Base-by-base conservation (phyloP, 2,113 vertebrate genomes). In the Neogobius melanostomus region DNA sequence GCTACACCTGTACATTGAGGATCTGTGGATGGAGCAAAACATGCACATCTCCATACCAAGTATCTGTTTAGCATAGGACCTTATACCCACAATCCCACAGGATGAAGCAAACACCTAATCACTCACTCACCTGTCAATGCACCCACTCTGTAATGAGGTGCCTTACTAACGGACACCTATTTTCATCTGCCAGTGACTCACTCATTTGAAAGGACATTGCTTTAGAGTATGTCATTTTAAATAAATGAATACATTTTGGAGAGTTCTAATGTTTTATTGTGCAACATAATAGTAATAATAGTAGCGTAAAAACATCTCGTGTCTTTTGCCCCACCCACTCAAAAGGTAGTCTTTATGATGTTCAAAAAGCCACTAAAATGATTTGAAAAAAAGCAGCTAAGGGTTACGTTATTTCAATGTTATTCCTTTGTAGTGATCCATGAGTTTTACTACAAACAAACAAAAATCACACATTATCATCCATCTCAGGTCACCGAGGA, bases 401-500 rank as follows among this genome's bases (percentile, higher is more conserved):
- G 15, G 4, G 15, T 44, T 17, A 16, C 17, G 10, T 10, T 16
- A 63, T 3, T 1, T 11, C 4, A 16, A 2, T 63, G 6, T 47
- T 17, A 48, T 44, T 61, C 17, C 57, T 67, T 5, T 49, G 53
- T 44, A 54, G 15, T 44, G 5, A 47, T 57, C 6, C 50, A 36
- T 48, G 61, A 6, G 57, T 60, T 60, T 57, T 46, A 36, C 11
- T 51, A 15, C 9, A 59, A 14, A 56, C 71, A 68, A 64, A 72
- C 63, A 57, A 82, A 81, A 82, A 84, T 65, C 43, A 68, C n/a
- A 63, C 9, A 63, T 68, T 83, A 76, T 59, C 85, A 83, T 85
- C 89, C 87, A 89, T 91, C 81, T 88, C 86, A 89, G 83, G 85
- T 87, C 85, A 82, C 77, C 7, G 75, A 76, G 81, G 43, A 76